Conservation (phyloP, 2,888 invertebrate species). For the Achlya flavicornis region DNA sequence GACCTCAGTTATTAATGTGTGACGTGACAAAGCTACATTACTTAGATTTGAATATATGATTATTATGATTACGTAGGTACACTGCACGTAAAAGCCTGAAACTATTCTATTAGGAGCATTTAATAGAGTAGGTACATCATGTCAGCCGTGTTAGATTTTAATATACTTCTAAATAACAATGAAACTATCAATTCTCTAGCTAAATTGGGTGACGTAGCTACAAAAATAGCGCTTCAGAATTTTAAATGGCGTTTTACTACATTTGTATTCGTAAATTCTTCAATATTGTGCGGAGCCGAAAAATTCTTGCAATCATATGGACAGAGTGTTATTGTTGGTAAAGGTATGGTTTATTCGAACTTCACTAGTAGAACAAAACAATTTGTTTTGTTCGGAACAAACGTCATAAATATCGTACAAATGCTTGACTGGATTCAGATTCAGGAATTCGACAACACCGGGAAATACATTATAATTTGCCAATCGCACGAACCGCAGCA, state of each 20-base stretch:
- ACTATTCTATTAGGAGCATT: not conserved
- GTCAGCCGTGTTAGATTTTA: not conserved
- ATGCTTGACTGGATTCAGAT: constrained; percentile 50
- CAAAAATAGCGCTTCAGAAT: constrained; percentile 58
- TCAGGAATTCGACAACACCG: constrained; percentile 59
- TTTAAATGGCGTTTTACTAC: constrained; percentile 63
- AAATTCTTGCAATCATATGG: constrained; percentile 53
- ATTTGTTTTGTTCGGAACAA: constrained; percentile 56
- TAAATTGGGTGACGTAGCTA: constrained; percentile 51
- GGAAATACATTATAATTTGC: constrained; percentile 64
- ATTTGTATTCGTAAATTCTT: constrained; percentile 60
- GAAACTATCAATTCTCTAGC: not conserved
- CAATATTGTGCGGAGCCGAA: constrained; percentile 48
- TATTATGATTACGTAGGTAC: not conserved
- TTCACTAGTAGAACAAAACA: constrained; percentile 45
- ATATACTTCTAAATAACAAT: not conserved
- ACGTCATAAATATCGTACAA: constrained; percentile 41
- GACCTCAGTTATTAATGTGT: not conserved
- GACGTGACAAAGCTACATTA: constrained; percentile 1
- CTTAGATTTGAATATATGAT: not conserved
- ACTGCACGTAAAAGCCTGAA: not conserved
- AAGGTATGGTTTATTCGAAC: constrained; percentile 39
- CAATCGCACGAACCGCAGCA: constrained; percentile 41
- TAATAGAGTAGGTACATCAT: not conserved
- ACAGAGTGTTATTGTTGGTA: constrained; percentile 52